phyloP scores from a whole-genome alignment of 2,888 invertebrate species.

The Tethea ocularis region DNA sequence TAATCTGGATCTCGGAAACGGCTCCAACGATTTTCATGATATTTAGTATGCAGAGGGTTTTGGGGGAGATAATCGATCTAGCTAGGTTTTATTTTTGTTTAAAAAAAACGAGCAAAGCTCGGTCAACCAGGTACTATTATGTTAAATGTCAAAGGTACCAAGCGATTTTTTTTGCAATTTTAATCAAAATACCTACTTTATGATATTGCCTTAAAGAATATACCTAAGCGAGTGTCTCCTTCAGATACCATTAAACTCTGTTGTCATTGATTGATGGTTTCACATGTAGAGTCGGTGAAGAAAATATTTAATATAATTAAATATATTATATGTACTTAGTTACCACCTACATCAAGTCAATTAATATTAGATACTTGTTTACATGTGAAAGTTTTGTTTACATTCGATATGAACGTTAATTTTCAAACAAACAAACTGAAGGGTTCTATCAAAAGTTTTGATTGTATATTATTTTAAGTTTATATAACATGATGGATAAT shows the following conservation, averaged over 20 bases:
- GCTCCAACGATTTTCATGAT: no score
- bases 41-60: no score
- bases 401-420: background rate
- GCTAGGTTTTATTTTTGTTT: no score
- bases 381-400: background rate
- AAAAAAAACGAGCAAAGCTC: no score
- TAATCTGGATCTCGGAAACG: no score
- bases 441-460: background rate
- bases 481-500: background rate
- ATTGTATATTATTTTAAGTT: background rate
- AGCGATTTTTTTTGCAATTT: constrained; percentile 12
- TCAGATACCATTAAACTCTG: constrained; percentile 26
- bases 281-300: constrained; percentile 17
- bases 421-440: background rate
- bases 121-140: no score
- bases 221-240: constrained; percentile 27
- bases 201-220: constrained; percentile 34
- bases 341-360: background rate
- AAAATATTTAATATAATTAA: constrained; percentile 11
- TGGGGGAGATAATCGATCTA: no score
- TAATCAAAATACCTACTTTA: constrained; percentile 27
- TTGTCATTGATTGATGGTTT: constrained; percentile 63
- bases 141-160: background rate
- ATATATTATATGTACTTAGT: no score
- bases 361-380: constrained; percentile 3